Conservation (phyloP, 2,888 invertebrate genomes). For the Troglohyphantes excavatus region DNA sequence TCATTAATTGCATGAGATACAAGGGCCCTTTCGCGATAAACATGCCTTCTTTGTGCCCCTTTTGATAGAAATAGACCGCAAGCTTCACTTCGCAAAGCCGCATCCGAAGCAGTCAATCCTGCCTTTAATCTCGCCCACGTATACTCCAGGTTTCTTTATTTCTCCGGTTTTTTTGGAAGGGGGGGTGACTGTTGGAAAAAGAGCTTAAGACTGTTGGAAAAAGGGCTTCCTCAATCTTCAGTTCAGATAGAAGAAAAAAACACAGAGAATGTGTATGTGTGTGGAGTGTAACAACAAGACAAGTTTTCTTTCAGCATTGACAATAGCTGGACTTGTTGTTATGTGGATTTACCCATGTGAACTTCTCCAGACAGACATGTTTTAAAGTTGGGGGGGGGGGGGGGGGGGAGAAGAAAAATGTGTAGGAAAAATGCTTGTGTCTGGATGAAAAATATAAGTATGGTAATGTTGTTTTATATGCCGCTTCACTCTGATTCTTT, state of each 20-base stretch:
- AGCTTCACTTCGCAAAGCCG: slow-evolving; percentile 2
- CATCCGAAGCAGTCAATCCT: slow-evolving; percentile 24
- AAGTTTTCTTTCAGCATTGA: slow-evolving; percentile 12
- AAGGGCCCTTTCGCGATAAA: background rate
- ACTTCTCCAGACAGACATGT: slow-evolving; percentile 6
- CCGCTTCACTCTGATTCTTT: background rate
- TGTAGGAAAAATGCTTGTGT: background rate
- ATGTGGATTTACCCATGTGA: slow-evolving; percentile 17
- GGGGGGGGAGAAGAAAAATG: background rate
- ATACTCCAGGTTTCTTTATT: background rate
- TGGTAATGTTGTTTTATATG: background rate
- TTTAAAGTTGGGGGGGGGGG: background rate
- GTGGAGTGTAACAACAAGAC: slow-evolving; percentile 35
- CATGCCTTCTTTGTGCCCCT: background rate
- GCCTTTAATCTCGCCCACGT: slow-evolving; percentile 22
- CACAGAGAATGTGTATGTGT: background rate
- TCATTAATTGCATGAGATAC: background rate
- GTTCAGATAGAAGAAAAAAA: background rate
- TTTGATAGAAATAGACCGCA: slow-evolving; percentile 5
- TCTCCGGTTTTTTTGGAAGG: background rate
- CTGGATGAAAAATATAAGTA: background rate
- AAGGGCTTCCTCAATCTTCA: slow-evolving; percentile 5
- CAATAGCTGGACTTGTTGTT: slow-evolving; percentile 23
- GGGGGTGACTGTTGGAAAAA: background rate
- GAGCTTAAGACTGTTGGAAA: background rate